A percentile compares a stretch with the other conserved stretches of the same genome.
Conservation (phyloP, 1,140 invertebrate genomes). For the Nasonia vitripennis region DNA sequence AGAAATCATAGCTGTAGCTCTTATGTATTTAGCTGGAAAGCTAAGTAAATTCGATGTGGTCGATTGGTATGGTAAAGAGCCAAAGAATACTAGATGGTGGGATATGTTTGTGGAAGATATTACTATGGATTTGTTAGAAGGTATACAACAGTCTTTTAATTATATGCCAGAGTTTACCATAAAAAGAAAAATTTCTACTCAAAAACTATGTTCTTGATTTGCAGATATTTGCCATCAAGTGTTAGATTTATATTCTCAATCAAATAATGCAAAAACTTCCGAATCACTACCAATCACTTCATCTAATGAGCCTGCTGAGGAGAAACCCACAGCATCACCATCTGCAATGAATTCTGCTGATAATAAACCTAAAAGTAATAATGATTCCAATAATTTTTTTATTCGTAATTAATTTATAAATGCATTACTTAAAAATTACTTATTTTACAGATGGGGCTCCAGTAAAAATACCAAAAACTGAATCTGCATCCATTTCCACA, state of each 20-base stretch:
- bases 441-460: constrained; percentile 61
- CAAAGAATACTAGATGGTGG: constrained; percentile 95
- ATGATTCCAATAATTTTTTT: constrained; percentile 23
- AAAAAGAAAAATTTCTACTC: not conserved
- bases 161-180: not conserved
- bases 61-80: constrained; percentile 91
- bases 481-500: constrained; percentile 58
- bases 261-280: constrained; percentile 75
- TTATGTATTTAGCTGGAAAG: constrained; percentile 98
- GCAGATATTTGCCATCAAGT: constrained; percentile 97
- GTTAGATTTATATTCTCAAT: constrained; percentile 89
- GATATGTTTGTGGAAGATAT: constrained; percentile 98
- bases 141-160: constrained; percentile 63
- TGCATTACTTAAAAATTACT: not conserved
- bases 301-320: constrained; percentile 67
- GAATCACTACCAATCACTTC: constrained; percentile 79
- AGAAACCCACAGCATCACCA: constrained; percentile 61
- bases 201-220: constrained; percentile 37
- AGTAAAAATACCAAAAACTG: constrained; percentile 64
- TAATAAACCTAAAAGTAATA: constrained; percentile 68
- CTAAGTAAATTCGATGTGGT: constrained; percentile 95
- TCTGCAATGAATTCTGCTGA: constrained; percentile 62
- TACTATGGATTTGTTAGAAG: constrained; percentile 94
- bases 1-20: constrained; percentile 97
- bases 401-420: not conserved